These are phyloP conservation scores for Ifrita kowaldi DNA, from an alignment of 2,113 vertebrate genomes.

Conservation along the genomic window DNA sequence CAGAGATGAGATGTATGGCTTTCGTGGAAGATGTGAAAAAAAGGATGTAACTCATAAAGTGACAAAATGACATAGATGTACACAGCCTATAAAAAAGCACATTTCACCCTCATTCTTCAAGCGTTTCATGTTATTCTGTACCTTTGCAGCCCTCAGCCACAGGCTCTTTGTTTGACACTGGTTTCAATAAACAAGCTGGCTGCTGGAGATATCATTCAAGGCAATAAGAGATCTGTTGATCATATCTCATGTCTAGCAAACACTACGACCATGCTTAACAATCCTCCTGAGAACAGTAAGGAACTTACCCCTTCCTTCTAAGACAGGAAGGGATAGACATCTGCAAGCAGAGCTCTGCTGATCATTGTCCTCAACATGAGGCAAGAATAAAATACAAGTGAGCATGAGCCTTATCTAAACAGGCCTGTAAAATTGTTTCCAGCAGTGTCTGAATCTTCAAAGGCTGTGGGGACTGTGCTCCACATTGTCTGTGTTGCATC, in stretches of 20 bases:
- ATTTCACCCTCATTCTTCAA: not conserved
- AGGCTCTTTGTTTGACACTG: not conserved
- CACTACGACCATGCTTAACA: not conserved
- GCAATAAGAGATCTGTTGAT: not conserved
- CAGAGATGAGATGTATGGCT: not conserved
- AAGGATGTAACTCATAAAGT: not conserved
- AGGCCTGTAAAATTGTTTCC: not conserved
- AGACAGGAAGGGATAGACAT: not conserved
- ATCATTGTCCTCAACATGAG: not conserved
- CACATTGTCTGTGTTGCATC: not conserved
- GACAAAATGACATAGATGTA: constrained; percentile 17
- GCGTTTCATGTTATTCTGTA: not conserved
- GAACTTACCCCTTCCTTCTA: not conserved
- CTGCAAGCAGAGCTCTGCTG: not conserved
- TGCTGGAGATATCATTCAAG: constrained; percentile 9
- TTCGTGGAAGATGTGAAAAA: not conserved
- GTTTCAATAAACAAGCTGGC: not conserved
- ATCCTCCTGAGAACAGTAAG: not conserved
- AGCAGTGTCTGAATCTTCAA: not conserved
- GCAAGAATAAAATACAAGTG: not conserved
- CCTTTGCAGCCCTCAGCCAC: not conserved
- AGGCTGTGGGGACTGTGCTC: not conserved
- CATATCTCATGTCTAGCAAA: not conserved
- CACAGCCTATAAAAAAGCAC: not conserved
- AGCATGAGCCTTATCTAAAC: not conserved